Base-by-base conservation (phyloP, 2,888 invertebrate genomes). In the Limenitis camilla region DNA sequence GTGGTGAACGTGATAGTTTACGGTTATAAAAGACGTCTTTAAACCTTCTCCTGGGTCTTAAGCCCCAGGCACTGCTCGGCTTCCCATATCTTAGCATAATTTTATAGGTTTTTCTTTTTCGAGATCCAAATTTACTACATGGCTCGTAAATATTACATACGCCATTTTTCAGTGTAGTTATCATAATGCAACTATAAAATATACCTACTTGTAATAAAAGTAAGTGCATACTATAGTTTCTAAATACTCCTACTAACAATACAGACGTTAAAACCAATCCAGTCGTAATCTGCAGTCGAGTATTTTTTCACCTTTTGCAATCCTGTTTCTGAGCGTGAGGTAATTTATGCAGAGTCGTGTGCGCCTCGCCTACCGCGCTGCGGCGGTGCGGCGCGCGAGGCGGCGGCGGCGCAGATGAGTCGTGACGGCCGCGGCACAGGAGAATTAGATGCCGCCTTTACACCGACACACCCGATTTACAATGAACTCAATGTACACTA, bases 281-380 rank as follows among this genome's bases (percentile, higher is more conserved):
- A 40, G 50, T 29, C 29, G n/a, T 44, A 33, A 27, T 38, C 38
- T 35, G 42, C 28, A 39, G 32, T 6, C 38, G 31, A 19, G 39
- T 40, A 40, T 44, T 43, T 40, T 44, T 44, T 44, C 36, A 44
- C 7, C 19, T 51, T 51, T 51, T 29, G 50, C 50, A 45, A 51
- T 45, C 50, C 50, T 51, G 68, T 73, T 73, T 36, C 30, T 30
- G 46, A 52, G 52, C 44, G 53, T 71, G 68, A 67, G 70, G 68
- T 79, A 81, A 80, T 81, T 78, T 80, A 82, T 81, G 76, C 80
- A 66, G 65, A 68, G 67, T 80, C 81, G 82, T 81, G 80, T 74
- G 65, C 64, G 70, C 67, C 72, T 68, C 60, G 67, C 68, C 63
- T 62, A 55, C 62, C 60, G 60, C 49, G 38, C 2, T 19, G 50